Evolutionary conservation across 2,888 invertebrate genomes (phyloP).

Genomic region (Fragum whitleyi): DNA sequence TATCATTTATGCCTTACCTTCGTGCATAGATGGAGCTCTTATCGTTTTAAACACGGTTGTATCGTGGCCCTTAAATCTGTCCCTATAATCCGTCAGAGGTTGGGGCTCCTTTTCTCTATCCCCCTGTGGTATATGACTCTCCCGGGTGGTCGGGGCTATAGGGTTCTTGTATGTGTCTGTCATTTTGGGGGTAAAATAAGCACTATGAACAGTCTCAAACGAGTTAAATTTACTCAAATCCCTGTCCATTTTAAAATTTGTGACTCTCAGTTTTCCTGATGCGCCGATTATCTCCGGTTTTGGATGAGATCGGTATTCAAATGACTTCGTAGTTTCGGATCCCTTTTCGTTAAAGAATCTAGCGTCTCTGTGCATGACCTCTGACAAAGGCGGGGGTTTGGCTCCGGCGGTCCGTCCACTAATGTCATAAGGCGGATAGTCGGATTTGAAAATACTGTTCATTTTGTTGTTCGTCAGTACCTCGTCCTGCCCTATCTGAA

Average conservation of each 20-base stretch:
- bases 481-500: constrained; percentile 78
- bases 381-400: constrained; percentile 77
- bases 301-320: constrained; percentile 72
- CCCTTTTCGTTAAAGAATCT: constrained; percentile 75
- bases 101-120: constrained; percentile 77
- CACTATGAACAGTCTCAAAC: constrained; percentile 79
- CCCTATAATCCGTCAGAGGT: constrained; percentile 81
- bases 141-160: constrained; percentile 58
- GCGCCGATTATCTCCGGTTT: constrained; percentile 74
- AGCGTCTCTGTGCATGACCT: constrained; percentile 80
- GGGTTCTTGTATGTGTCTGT: constrained; percentile 53
- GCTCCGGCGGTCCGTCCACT: constrained; percentile 70
- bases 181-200: constrained; percentile 78
- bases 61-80: constrained; percentile 78
- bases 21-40: constrained; percentile 76
- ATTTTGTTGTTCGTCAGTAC: constrained; percentile 68
- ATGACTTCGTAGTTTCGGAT: constrained; percentile 78
- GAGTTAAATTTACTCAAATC: constrained; percentile 78
- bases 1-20: too few species aligned
- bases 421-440: constrained; percentile 75
- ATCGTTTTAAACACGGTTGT: constrained; percentile 70
- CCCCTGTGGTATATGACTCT: constrained; percentile 79
- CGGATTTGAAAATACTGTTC: constrained; percentile 79
- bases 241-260: constrained; percentile 83
- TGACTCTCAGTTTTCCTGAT: constrained; percentile 73